A percentile compares a stretch with the other conserved stretches of the same genome.
These are phyloP conservation scores for Olivierus martensii DNA, from an alignment of 1,140 invertebrate species.

Conservation along the genomic window DNA sequence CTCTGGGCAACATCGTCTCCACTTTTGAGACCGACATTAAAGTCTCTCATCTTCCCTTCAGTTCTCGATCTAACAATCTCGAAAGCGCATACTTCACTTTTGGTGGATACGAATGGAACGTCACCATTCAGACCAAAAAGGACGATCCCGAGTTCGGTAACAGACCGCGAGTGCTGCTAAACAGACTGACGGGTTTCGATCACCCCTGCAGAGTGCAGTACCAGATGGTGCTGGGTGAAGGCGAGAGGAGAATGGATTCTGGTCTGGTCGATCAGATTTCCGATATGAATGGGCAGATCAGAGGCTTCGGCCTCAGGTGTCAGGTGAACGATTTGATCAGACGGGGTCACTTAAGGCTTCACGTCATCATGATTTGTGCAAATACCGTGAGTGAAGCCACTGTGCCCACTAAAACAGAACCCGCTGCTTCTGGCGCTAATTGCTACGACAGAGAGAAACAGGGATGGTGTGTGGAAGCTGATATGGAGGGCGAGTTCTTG, in stretches of 20 bases:
- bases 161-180: constrained; percentile 32
- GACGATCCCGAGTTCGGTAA: constrained; percentile 11
- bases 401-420: constrained; percentile 27
- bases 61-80: constrained; percentile 31
- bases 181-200: constrained; percentile 63
- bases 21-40: constrained; percentile 56
- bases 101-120: constrained; percentile 71
- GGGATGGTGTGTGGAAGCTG: constrained; percentile 64
- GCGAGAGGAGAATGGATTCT: constrained; percentile 54
- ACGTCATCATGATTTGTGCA: constrained; percentile 59
- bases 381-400: constrained; percentile 56
- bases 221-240: constrained; percentile 53
- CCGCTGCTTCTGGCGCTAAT: constrained; percentile 33
- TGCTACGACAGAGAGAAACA: constrained; percentile 75
- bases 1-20: constrained; percentile 58
- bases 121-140: constrained; percentile 41
- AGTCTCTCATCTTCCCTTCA: constrained; percentile 34
- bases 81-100: constrained; percentile 59
- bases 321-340: constrained; percentile 35
- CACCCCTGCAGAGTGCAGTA: constrained; percentile 63
- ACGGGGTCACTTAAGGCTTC: constrained; percentile 16
- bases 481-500: constrained; percentile 59
- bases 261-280: constrained; percentile 61
- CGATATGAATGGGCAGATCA: constrained; percentile 54
- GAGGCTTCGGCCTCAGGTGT: constrained; percentile 53